phyloP scores from a whole-genome alignment of 2,797 vertebrate genomes.

The Chanos chanos region DNA sequence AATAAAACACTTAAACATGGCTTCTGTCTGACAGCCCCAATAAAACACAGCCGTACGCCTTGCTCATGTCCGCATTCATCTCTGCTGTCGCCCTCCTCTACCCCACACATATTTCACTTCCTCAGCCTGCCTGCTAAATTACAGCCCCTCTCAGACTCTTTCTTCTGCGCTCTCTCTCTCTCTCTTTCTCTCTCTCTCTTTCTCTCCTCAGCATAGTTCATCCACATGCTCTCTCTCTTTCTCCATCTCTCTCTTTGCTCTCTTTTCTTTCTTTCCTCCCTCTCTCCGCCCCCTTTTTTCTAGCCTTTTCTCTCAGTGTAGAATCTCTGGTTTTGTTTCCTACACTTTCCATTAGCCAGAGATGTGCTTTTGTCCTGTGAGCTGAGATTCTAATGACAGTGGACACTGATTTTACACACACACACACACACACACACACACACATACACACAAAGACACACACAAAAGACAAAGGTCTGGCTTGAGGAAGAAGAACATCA shows the following conservation, averaged over 20 bases:
- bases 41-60: not conserved
- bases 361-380: too few relatives aligned
- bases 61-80: constrained; percentile 87
- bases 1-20: constrained; percentile 78
- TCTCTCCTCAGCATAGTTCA: constrained; percentile 1
- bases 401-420: not conserved
- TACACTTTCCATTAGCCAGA: not conserved
- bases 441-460: not conserved
- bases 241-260: constrained; percentile 11
- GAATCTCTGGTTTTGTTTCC: not conserved
- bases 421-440: not conserved
- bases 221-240: constrained; percentile 24
- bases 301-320: not conserved
- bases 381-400: too few relatives aligned
- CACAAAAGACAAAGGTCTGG: not conserved
- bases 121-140: constrained; percentile 80
- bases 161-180: constrained; percentile 27
- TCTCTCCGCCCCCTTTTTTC: constrained; percentile 20
- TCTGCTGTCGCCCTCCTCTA: constrained; percentile 84
- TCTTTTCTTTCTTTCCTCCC: constrained; percentile 42
- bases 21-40: constrained; percentile 33
- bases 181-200: not conserved
- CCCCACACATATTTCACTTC: constrained; percentile 84
- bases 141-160: constrained; percentile 58
- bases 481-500: constrained; percentile 16